A percentile compares a stretch with the other conserved stretches of the same genome.
phyloP scores from a whole-genome alignment of 2,888 invertebrate genomes.

The Conchocele bisecta region DNA sequence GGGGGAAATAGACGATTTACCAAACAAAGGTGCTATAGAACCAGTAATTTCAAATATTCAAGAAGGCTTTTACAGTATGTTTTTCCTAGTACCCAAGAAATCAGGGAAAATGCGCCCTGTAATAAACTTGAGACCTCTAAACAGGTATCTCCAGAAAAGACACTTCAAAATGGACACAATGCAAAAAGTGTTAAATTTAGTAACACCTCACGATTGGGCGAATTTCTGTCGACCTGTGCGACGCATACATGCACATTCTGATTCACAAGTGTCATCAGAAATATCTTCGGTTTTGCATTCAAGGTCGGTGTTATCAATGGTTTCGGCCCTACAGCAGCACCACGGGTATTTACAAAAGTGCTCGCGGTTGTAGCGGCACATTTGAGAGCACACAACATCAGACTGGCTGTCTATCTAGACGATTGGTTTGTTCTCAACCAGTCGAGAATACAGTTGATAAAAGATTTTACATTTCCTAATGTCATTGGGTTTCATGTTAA shows the following conservation, averaged over 20 bases:
- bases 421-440: slow-evolving; percentile 18
- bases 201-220: slow-evolving; percentile 32
- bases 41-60: slow-evolving; percentile 4
- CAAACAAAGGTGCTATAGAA: slow-evolving; percentile 36
- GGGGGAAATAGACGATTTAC: slow-evolving; percentile 35
- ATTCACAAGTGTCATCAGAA: slow-evolving; percentile 24
- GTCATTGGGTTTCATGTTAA: slow-evolving; percentile 17
- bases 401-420: slow-evolving; percentile 19
- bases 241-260: slow-evolving; percentile 40
- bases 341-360: slow-evolving; percentile 45
- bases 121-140: slow-evolving; percentile 48
- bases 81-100: slow-evolving; percentile 42
- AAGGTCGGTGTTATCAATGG: slow-evolving; percentile 23
- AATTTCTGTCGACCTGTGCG: slow-evolving; percentile 29
- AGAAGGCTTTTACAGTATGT: slow-evolving; percentile 42
- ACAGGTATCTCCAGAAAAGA: slow-evolving; percentile 33
- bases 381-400: slow-evolving; percentile 27
- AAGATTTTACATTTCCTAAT: neutral
- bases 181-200: slow-evolving; percentile 28
- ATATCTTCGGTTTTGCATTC: slow-evolving; percentile 23
- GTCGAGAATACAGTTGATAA: neutral
- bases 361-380: slow-evolving; percentile 37
- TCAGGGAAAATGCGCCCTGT: slow-evolving; percentile 36
- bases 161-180: slow-evolving; percentile 53
- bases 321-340: slow-evolving; percentile 40